phyloP scores from a whole-genome alignment of 2,113 vertebrate species.

The Bothrops jararaca region DNA sequence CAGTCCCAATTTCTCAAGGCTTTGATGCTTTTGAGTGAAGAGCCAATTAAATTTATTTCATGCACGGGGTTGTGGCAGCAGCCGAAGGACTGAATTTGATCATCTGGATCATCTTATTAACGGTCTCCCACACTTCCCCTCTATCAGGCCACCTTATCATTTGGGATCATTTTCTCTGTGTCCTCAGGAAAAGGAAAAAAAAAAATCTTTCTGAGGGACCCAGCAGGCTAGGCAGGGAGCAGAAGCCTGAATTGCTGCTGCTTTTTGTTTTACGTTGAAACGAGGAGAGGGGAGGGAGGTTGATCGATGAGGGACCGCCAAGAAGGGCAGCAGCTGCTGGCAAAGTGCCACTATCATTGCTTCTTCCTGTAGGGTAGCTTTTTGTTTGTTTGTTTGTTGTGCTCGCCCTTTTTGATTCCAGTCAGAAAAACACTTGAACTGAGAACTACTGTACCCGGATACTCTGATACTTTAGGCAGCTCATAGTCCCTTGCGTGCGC shows the following conservation, averaged over 20 bases:
- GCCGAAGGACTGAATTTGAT: not conserved
- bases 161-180: not conserved
- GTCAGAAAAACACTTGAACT: constrained; percentile 72
- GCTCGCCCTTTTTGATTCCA: constrained; percentile 53
- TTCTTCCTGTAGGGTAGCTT: constrained; percentile 12
- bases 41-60: not conserved
- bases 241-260: constrained; percentile 47
- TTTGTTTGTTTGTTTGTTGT: not conserved
- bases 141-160: not conserved
- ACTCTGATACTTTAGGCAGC: constrained; percentile 54
- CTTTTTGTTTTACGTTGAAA: constrained; percentile 49
- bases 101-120: not conserved
- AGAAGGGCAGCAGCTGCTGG: constrained; percentile 32
- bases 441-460: constrained; percentile 72
- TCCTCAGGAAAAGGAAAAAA: not conserved
- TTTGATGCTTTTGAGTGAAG: not conserved
- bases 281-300: constrained; percentile 33
- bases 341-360: constrained; percentile 33
- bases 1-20: not conserved
- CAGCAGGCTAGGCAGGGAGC: constrained; percentile 13
- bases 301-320: not conserved
- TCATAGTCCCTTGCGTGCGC: constrained; percentile 67
- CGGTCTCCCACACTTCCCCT: not conserved
- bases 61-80: not conserved
- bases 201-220: not conserved